Percentiles rank a stretch among this genome's conserved stretches.
These are phyloP conservation scores for Sarcophaga peregrina DNA, from an alignment of 1,140 invertebrate species.

Conservation along the genomic window DNA sequence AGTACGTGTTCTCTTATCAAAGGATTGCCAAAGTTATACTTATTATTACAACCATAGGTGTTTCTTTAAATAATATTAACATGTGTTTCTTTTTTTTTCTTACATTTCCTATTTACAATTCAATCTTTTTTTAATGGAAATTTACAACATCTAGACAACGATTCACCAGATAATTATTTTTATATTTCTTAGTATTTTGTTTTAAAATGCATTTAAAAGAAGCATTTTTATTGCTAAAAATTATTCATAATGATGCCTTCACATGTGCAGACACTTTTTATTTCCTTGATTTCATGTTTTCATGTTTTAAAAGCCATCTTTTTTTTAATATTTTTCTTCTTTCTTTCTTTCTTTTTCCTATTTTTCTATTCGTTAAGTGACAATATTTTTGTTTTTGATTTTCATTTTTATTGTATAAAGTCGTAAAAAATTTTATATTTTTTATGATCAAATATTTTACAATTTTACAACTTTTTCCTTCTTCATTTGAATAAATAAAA, in stretches of 20 bases:
- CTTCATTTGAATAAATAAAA: constrained; percentile 1
- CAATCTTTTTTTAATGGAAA: too few relatives aligned
- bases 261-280: constrained; percentile 5
- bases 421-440: constrained; percentile 15
- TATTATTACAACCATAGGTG: too few relatives aligned
- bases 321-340: background rate
- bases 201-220: constrained; percentile 5
- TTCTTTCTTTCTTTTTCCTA: background rate
- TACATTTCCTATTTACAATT: too few relatives aligned
- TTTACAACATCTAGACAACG: too few relatives aligned
- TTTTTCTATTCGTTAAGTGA: background rate
- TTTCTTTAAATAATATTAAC: too few relatives aligned
- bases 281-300: background rate
- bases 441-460: constrained; percentile 16
- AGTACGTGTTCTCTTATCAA: too few relatives aligned
- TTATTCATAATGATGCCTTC: constrained; percentile 14
- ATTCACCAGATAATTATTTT: background rate
- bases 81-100: too few relatives aligned
- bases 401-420: background rate
- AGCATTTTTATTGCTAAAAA: constrained; percentile 8
- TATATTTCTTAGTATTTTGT: background rate
- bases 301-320: too few relatives aligned
- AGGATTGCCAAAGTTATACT: too few relatives aligned
- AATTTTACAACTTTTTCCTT: background rate
- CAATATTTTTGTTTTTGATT: background rate